These are phyloP conservation scores for Thymelicus acteon DNA, from an alignment of 2,888 invertebrate genomes.

Conservation along the genomic window DNA sequence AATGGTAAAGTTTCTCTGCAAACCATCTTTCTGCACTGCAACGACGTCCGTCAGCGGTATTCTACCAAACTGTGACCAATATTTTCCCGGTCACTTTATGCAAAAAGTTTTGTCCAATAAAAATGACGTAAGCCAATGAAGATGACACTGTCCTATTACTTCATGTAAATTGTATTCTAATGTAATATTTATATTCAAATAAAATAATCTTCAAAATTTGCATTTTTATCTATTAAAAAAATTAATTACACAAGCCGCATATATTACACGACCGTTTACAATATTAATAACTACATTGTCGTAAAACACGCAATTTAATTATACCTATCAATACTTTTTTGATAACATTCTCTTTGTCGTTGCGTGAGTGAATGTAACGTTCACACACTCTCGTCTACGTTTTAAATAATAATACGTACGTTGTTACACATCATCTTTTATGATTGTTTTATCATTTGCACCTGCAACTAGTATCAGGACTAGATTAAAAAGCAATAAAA, in stretches of 20 bases:
- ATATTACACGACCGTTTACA: neutral
- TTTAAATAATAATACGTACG: too few relatives aligned
- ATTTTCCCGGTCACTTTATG: too few relatives aligned
- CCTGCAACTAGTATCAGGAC: too few relatives aligned
- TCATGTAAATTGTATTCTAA: neutral
- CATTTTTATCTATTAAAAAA: neutral
- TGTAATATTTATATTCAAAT: neutral
- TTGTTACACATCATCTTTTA: too few relatives aligned
- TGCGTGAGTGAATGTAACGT: neutral
- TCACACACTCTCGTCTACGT: neutral
- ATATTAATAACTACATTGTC: neutral
- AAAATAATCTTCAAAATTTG: constrained; percentile 1
- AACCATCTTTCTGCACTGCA: too few relatives aligned
- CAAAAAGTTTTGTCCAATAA: too few relatives aligned
- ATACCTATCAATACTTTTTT: neutral
- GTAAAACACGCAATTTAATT: neutral
- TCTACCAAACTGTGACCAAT: too few relatives aligned
- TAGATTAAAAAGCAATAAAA: too few relatives aligned
- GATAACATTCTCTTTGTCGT: neutral
- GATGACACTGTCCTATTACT: neutral
- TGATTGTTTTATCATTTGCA: too few relatives aligned
- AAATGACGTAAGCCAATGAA: too few relatives aligned
- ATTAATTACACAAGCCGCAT: neutral
- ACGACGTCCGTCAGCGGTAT: too few relatives aligned
- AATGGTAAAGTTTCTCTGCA: too few relatives aligned